These are phyloP conservation scores for Lophius americanus DNA, from an alignment of 2,797 vertebrate genomes.

Conservation along the genomic window DNA sequence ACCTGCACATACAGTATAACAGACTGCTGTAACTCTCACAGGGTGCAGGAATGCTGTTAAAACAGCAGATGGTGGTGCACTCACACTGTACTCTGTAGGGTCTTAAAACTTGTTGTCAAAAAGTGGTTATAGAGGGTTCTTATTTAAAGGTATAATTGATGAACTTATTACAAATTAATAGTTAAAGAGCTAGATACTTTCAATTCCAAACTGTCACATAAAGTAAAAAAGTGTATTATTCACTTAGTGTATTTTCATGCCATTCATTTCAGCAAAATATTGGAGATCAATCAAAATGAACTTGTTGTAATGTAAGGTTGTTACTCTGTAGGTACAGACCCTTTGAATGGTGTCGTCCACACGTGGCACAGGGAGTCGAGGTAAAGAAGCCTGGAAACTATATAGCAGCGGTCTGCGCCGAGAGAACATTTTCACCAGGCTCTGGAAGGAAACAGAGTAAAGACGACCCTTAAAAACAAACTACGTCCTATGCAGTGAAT, in stretches of 20 bases:
- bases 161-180: too few relatives aligned
- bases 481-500: background rate
- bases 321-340: conserved; percentile 73
- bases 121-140: background rate
- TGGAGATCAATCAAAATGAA: background rate
- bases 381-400: conserved; percentile 94
- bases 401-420: conserved; percentile 90
- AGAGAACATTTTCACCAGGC: conserved; percentile 85
- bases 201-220: too few relatives aligned
- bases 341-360: conserved; percentile 87
- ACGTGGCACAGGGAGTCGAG: conserved; percentile 88
- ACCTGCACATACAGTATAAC: background rate
- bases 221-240: background rate
- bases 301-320: background rate
- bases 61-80: conserved; percentile 2
- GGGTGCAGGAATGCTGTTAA: background rate
- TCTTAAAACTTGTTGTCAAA: background rate
- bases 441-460: conserved; percentile 67
- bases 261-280: background rate
- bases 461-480: background rate
- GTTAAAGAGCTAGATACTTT: too few relatives aligned
- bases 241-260: background rate
- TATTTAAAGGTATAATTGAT: too few relatives aligned
- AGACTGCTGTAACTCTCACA: background rate
- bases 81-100: background rate